These are phyloP conservation scores for Onychomys arenicola DNA, from an alignment of 2,797 vertebrate species.

Conservation along the genomic window DNA sequence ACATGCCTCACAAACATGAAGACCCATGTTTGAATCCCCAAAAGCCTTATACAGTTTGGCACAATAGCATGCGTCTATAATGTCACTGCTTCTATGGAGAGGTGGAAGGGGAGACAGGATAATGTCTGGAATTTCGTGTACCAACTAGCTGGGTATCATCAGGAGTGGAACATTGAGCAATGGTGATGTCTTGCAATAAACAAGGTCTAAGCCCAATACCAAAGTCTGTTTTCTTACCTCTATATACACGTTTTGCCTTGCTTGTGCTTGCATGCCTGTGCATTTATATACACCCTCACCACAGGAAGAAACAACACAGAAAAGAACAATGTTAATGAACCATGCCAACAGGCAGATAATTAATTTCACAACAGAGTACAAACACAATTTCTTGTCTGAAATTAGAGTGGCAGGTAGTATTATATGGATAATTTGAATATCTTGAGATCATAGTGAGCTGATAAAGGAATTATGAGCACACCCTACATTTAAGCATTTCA, in stretches of 20 bases:
- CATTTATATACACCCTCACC: not conserved
- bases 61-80: not conserved
- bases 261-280: not conserved
- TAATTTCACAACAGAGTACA: not conserved
- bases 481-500: too few species aligned
- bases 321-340: not conserved
- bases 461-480: too few species aligned
- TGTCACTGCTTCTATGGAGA: rapidly evolving
- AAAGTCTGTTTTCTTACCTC: not conserved
- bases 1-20: not conserved
- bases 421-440: too few species aligned
- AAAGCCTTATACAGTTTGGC: not conserved
- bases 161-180: not conserved
- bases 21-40: not conserved
- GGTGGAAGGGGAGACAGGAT: not conserved
- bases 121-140: not conserved
- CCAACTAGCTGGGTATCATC: not conserved
- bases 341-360: not conserved
- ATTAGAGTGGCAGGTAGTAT: too few species aligned
- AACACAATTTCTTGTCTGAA: not conserved
- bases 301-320: not conserved
- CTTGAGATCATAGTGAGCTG: too few species aligned
- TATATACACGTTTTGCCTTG: not conserved
- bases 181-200: not conserved
- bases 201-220: not conserved